Evolutionary conservation across 2,797 vertebrate genomes (phyloP).

Genomic region (Rachycentron canadum): DNA sequence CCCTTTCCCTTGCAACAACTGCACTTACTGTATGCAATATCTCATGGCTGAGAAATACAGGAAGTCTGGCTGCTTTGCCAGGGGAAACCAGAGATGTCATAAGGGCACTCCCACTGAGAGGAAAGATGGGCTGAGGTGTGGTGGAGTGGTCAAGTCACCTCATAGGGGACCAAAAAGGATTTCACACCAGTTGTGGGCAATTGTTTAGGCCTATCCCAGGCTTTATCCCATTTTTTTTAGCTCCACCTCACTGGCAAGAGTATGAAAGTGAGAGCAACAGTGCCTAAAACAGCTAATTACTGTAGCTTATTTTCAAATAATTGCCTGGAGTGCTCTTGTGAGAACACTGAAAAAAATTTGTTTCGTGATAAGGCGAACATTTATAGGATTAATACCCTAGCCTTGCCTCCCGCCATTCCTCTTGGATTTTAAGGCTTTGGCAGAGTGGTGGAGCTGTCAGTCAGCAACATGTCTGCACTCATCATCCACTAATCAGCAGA

Average conservation of each 20-base stretch:
- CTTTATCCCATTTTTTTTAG: conserved; percentile 44
- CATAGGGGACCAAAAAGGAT: conserved; percentile 83
- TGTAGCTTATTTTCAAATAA: conserved; percentile 24
- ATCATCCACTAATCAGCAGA: conserved; percentile 87
- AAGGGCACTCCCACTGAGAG: conserved; percentile 70
- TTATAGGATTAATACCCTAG: conserved; percentile 64
- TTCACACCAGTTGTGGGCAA: conserved; percentile 84
- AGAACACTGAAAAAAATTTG: conserved; percentile 36
- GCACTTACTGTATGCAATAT: conserved; percentile 47
- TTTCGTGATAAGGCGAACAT: conserved; percentile 49
- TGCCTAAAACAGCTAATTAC: conserved; percentile 14
- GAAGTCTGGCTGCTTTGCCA: conserved; percentile 83
- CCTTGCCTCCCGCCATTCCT: conserved; percentile 80
- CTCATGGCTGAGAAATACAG: conserved; percentile 74
- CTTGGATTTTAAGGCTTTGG: conserved; percentile 81
- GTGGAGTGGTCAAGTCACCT: conserved; percentile 71
- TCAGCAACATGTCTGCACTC: conserved; percentile 85
- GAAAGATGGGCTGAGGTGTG: conserved; percentile 81
- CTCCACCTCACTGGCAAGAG: conserved; percentile 59
- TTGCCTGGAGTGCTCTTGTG: conserved; percentile 27
- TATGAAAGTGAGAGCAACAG: conserved; percentile 26
- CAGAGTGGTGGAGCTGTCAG: conserved; percentile 84
- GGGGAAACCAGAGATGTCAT: conserved; percentile 78
- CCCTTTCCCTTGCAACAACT: conserved; percentile 51
- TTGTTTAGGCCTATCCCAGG: conserved; percentile 68